phyloP scores from a whole-genome alignment of 2,797 vertebrate genomes.

The Echeneis naucrates region DNA sequence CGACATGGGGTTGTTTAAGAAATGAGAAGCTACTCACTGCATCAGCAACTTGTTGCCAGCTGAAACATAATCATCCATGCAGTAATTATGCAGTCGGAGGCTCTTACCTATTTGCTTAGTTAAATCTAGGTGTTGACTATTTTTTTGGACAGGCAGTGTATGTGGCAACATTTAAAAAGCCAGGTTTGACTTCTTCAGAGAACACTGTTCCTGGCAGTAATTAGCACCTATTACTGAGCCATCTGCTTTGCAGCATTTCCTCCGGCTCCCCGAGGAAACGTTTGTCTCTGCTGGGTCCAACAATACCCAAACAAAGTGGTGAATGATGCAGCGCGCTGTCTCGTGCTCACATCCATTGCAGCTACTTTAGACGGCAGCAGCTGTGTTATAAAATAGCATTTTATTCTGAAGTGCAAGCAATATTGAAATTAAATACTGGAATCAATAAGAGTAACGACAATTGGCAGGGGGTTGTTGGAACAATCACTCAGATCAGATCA shows the following conservation, averaged over 20 bases:
- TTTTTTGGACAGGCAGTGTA: too few relatives aligned
- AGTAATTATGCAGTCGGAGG: too few relatives aligned
- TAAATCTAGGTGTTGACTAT: too few relatives aligned
- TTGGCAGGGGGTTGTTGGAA: conserved; percentile 13
- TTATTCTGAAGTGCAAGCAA: conserved; percentile 16
- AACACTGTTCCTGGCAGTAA: conserved; percentile 67
- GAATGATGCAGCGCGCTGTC: conserved; percentile 63
- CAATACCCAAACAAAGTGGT: conserved; percentile 65
- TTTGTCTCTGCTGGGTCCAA: conserved; percentile 70
- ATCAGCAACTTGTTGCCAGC: too few relatives aligned
- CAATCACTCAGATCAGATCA: conserved; percentile 11
- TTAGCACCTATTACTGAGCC: conserved; percentile 76
- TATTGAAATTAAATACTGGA: conserved; percentile 17
- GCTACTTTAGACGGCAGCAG: conserved; percentile 23
- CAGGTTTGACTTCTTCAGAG: conserved; percentile 47
- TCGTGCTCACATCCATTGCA: conserved; percentile 30
- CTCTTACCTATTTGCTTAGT: too few relatives aligned
- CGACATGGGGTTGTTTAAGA: too few relatives aligned
- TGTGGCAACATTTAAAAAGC: conserved; percentile 34
- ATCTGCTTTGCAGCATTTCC: conserved; percentile 73
- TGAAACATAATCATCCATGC: too few relatives aligned
- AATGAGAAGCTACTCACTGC: too few relatives aligned
- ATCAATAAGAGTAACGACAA: conserved; percentile 28
- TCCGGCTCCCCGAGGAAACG: conserved; percentile 60
- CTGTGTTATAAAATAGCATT: conserved; percentile 35